Base-by-base conservation (phyloP, 2,888 invertebrate genomes). In the Erpobdella octoculata region DNA sequence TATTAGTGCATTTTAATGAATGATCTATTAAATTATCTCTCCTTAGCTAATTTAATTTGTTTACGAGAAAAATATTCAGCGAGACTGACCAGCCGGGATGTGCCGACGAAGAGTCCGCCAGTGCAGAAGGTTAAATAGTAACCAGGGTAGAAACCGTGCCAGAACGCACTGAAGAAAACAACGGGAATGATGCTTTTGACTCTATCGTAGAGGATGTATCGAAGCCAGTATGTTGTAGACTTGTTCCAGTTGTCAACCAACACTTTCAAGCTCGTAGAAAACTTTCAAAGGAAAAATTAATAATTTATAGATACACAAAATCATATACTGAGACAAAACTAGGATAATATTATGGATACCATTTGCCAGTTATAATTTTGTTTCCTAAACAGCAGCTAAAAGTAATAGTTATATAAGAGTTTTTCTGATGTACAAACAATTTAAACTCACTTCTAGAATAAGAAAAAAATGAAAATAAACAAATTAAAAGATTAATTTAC, bases 231-330 rank as follows among this genome's bases (percentile, higher is more conserved):
- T 3, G 69, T 46, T 36, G 69, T 97, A 78, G 92, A 91, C 79
- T 90, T 91, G 84, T 98, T 98, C 97, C 97, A 98, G 73, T 89
- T 88, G 74, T 91, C 90, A 59, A 97, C 88, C 69, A 91, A 90
- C 78, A 90, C 89, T 80, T 91, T 91, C 81, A 97, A 87, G 86
- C 90, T 95, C 38, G 71, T 72, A 28, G 73, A 75, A 38, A 70
- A 70, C 75, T 75, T 66, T 28, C 28, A 25, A 12, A 9, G 28
- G 65, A 31, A 37, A 38, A 18, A n/a, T n/a, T n/a, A n/a, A n/a
- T n/a, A n/a, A n/a, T n/a, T n/a, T n/a, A n/a, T n/a, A n/a, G n/a
- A n/a, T n/a, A n/a, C n/a, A n/a, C n/a, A n/a, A n/a, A n/a, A n/a
- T n/a, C n/a, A n/a, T n/a, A n/a, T n/a, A n/a, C n/a, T n/a, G n/a